These are phyloP conservation scores for Odontomyia ornata DNA, from an alignment of 2,888 invertebrate species.

Conservation along the genomic window DNA sequence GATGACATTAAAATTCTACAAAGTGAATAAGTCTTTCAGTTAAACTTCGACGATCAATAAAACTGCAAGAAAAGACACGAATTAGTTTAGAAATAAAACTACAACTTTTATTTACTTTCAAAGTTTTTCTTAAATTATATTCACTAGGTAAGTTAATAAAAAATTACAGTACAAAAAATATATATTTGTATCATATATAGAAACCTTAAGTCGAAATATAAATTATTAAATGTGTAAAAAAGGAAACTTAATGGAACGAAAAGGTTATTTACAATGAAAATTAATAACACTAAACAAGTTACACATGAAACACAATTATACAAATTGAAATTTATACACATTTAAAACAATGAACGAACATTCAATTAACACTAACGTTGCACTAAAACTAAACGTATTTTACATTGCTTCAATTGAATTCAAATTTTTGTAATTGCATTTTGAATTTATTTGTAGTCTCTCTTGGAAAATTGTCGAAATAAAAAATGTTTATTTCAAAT, in stretches of 20 bases:
- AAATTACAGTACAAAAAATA: constrained; percentile 54
- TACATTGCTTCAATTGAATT: constrained; percentile 17
- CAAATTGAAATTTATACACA: constrained; percentile 20
- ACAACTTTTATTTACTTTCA: not conserved
- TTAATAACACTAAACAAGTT: constrained; percentile 15
- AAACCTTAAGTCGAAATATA: constrained; percentile 54
- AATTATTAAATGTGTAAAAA: constrained; percentile 51
- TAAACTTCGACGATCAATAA: no score
- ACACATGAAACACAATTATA: not conserved
- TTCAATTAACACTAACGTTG: not conserved
- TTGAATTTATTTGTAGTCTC: not conserved
- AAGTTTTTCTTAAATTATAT: constrained; percentile 45
- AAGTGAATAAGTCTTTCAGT: no score
- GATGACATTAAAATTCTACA: no score
- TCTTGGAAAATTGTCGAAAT: not conserved
- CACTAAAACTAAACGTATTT: not conserved
- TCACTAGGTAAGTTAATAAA: constrained; percentile 49
- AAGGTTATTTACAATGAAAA: constrained; percentile 43
- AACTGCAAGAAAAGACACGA: no score
- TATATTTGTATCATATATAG: constrained; percentile 45
- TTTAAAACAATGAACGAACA: constrained; percentile 29
- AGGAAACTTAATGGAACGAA: constrained; percentile 33
- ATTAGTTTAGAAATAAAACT: no score
- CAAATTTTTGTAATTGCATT: not conserved
- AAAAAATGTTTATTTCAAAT: not conserved